Evolutionary conservation across 2,113 vertebrate genomes (phyloP).

Genomic region (Labeo catla): DNA sequence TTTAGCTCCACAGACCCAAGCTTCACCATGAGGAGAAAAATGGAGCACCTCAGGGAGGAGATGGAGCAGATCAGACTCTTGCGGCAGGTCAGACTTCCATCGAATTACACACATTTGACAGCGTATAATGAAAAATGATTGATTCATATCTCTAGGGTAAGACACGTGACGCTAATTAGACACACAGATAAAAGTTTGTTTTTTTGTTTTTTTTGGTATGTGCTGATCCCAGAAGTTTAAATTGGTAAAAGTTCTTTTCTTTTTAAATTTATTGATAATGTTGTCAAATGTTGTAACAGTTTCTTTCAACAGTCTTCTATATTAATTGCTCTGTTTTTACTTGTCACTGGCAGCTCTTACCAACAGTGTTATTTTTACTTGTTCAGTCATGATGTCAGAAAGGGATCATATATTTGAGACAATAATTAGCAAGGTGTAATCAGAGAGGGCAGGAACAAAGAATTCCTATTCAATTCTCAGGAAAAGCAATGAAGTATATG

Average conservation of each 20-base stretch:
- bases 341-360: not conserved
- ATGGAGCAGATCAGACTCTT: constrained; percentile 91
- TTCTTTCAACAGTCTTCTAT: not conserved
- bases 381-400: not conserved
- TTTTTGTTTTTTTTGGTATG: too few species aligned
- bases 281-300: not conserved
- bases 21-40: constrained; percentile 98
- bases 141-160: not conserved
- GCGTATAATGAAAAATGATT: not conserved
- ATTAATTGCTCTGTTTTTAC: not conserved
- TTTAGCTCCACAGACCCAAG: constrained; percentile 86
- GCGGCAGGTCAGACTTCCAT: constrained; percentile 81
- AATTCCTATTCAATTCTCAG: not conserved
- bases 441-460: not conserved
- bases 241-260: not conserved
- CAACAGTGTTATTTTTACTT: not conserved
- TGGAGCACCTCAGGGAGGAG: constrained; percentile 97
- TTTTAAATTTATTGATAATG: not conserved
- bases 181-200: too few species aligned
- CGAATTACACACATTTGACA: not conserved
- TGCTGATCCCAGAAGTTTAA: not conserved
- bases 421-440: not conserved
- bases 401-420: not conserved
- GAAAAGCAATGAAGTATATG: not conserved
- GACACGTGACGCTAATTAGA: not conserved